Evolutionary conservation across 2,113 vertebrate genomes (phyloP).

Genomic region (Reinhardtius hippoglossoides): DNA sequence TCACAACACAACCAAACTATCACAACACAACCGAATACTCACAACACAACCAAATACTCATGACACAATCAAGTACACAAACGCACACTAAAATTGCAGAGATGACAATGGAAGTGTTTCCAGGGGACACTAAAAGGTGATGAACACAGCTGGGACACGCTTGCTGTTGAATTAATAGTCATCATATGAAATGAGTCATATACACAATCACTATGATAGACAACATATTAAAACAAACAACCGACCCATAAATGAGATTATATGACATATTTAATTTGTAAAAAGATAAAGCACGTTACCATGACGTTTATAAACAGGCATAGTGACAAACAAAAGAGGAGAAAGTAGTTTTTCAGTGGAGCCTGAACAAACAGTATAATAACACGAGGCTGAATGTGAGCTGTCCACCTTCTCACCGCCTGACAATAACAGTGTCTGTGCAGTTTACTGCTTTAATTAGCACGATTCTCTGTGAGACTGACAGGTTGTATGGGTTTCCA

Average conservation of each 20-base stretch:
- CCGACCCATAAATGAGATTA: background rate
- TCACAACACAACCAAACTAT: too few relatives aligned
- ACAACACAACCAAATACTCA: too few relatives aligned
- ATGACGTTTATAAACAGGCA: background rate
- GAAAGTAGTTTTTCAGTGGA: background rate
- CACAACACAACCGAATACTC: too few relatives aligned
- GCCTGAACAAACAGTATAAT: conserved; percentile 27
- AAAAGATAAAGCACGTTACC: background rate
- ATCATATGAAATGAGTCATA: too few relatives aligned
- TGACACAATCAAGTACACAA: too few relatives aligned
- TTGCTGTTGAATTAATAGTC: too few relatives aligned
- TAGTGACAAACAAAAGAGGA: conserved; percentile 4
- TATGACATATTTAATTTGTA: background rate
- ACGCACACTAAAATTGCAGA: too few relatives aligned
- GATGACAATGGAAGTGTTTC: too few relatives aligned
- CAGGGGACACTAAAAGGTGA: too few relatives aligned
- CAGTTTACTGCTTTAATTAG: conserved; percentile 58
- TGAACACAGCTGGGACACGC: too few relatives aligned
- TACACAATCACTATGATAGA: background rate
- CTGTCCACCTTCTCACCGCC: conserved; percentile 41
- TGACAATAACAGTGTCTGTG: conserved; percentile 37
- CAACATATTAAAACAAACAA: background rate
- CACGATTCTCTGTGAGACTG: conserved; percentile 41
- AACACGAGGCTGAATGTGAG: conserved; percentile 40
- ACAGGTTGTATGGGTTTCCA: conserved; percentile 50